Conservation (phyloP, 2,113 vertebrate species). For the Gymnarchus niloticus region DNA sequence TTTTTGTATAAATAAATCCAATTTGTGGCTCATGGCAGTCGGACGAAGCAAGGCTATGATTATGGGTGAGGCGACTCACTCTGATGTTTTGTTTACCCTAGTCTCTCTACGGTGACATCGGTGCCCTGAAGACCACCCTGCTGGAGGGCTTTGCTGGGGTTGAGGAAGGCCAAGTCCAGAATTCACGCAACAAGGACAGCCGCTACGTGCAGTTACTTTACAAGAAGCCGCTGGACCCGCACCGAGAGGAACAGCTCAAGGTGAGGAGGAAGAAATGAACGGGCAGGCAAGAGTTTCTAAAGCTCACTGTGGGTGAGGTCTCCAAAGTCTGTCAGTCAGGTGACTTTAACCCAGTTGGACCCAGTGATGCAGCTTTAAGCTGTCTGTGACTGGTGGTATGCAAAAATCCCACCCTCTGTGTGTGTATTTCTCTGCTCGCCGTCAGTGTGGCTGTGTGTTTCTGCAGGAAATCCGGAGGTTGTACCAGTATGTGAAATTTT, state of each 20-base stretch:
- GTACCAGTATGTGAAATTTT: conserved; percentile 87
- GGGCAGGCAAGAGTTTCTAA: neutral
- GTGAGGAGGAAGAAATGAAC: conserved; percentile 50
- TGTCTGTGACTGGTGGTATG: neutral
- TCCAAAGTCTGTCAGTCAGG: neutral
- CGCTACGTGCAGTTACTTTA: conserved; percentile 82
- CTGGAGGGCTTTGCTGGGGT: conserved; percentile 87
- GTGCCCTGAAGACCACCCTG: conserved; percentile 79
- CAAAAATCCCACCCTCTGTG: neutral
- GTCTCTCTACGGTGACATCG: conserved; percentile 88
- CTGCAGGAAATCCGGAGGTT: conserved; percentile 82
- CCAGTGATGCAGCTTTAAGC: neutral
- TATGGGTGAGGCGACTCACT: too few relatives aligned
- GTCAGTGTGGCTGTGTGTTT: neutral
- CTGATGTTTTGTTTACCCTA: conserved; percentile 37
- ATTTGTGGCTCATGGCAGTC: neutral
- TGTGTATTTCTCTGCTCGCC: neutral
- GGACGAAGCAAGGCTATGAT: neutral
- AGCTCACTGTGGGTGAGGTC: neutral
- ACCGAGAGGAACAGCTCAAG: conserved; percentile 88
- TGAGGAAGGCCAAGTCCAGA: conserved; percentile 80
- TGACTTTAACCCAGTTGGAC: neutral
- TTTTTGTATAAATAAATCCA: too few relatives aligned
- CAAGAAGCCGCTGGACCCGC: conserved; percentile 88
- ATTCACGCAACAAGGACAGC: conserved; percentile 66